Evolutionary conservation across 2,888 invertebrate species (phyloP).

Genomic region (Oscheius sp.): DNA sequence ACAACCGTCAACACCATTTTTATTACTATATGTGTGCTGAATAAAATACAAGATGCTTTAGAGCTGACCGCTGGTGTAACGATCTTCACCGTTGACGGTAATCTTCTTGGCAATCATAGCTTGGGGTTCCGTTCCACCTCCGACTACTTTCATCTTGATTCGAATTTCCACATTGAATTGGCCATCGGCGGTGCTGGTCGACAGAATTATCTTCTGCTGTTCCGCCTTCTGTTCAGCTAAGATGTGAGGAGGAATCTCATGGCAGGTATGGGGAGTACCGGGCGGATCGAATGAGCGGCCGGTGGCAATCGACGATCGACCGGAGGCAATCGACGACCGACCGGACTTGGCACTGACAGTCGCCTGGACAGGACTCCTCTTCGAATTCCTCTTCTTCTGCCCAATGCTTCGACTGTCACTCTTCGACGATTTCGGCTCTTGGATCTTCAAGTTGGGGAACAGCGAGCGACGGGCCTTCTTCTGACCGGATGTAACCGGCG

Average conservation of each 20-base stretch:
- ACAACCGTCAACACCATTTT: neutral
- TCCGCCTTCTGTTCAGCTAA: constrained; percentile 11
- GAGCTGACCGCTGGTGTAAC: neutral
- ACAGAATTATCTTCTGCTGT: constrained; percentile 10
- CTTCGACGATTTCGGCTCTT: neutral
- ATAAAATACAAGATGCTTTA: neutral
- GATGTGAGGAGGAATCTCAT: constrained; percentile 8
- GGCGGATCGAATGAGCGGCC: constrained; percentile 7
- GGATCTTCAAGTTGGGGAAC: constrained; percentile 1
- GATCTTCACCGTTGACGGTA: constrained; percentile 1
- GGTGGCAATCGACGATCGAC: neutral
- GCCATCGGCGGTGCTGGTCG: neutral
- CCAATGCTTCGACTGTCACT: neutral
- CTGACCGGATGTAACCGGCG: neutral
- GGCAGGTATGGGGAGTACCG: constrained; percentile 6
- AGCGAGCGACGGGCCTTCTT: constrained; percentile 2
- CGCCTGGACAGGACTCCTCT: neutral
- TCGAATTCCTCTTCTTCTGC: neutral
- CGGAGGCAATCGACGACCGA: neutral
- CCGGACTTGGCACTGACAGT: neutral
- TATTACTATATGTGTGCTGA: neutral
- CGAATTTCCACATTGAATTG: neutral
- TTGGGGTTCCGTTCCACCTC: neutral
- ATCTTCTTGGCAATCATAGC: constrained; percentile 2
- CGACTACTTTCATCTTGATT: constrained; percentile 18